A percentile compares a stretch with the other conserved stretches of the same genome.
These are phyloP conservation scores for Daphoenositta chrysoptera DNA, from an alignment of 2,113 vertebrate genomes.

Conservation along the genomic window DNA sequence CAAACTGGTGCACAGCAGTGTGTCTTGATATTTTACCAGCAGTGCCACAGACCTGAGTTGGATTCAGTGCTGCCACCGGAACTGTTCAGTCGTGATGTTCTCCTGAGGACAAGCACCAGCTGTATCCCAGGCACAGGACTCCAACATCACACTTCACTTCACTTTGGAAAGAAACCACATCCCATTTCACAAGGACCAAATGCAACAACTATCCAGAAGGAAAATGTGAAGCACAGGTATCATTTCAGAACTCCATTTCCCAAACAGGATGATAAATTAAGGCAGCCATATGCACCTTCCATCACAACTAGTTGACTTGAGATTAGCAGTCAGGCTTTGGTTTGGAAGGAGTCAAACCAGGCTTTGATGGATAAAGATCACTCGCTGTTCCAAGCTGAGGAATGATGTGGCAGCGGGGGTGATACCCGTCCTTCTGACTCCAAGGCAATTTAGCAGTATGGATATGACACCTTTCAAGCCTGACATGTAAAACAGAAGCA, in stretches of 20 bases:
- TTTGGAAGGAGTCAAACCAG: background rate
- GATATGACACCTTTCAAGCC: background rate
- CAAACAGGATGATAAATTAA: background rate
- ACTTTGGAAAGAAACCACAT: rapidly evolving
- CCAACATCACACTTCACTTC: background rate
- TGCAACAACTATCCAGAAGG: background rate
- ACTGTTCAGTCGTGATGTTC: rapidly evolving
- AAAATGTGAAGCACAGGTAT: background rate
- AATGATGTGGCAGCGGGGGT: rapidly evolving
- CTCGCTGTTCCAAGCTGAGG: background rate
- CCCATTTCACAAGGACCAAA: background rate
- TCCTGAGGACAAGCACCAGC: rapidly evolving
- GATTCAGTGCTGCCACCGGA: background rate
- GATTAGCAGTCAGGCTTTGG: background rate
- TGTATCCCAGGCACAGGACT: background rate
- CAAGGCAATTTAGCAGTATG: background rate
- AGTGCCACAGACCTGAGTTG: background rate
- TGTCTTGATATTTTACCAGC: rapidly evolving
- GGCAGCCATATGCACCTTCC: background rate
- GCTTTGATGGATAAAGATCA: background rate
- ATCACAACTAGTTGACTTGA: background rate
- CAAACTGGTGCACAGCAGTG: rapidly evolving
- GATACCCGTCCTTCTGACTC: background rate
- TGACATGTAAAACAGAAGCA: background rate
- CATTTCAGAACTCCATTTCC: background rate